Evolutionary conservation across 2,113 vertebrate genomes (phyloP).

Genomic region (Hyaena hyaena): DNA sequence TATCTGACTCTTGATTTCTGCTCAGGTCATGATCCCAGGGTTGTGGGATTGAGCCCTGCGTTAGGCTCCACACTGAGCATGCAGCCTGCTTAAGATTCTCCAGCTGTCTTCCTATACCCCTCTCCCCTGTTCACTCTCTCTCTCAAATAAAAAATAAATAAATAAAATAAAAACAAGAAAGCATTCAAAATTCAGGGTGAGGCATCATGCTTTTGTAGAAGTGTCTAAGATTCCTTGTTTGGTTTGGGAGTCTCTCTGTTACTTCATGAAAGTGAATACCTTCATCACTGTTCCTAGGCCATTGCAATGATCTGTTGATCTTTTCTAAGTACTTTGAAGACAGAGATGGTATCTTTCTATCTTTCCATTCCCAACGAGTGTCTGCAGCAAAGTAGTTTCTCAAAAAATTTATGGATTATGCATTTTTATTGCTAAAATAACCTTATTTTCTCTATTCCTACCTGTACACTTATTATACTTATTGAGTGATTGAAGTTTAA

Average conservation of each 20-base stretch:
- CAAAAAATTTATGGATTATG: background rate
- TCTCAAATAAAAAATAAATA: too few species aligned
- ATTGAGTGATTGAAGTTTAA: background rate
- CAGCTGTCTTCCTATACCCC: too few species aligned
- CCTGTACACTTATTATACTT: background rate
- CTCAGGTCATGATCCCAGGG: too few species aligned
- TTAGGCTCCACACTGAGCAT: too few species aligned
- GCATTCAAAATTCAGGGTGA: background rate
- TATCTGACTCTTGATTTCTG: too few species aligned
- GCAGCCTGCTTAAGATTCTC: too few species aligned
- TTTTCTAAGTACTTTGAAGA: background rate
- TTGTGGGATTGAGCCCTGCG: too few species aligned
- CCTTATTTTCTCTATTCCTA: background rate
- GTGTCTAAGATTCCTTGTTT: background rate
- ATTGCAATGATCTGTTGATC: background rate
- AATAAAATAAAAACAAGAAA: background rate
- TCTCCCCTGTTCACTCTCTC: too few species aligned
- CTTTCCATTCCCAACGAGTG: background rate
- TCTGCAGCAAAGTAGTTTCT: background rate
- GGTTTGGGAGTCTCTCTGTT: background rate
- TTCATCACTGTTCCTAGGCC: background rate
- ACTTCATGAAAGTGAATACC: background rate
- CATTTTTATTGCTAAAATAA: constrained; percentile 45
- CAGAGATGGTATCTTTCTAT: background rate
- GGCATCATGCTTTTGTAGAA: background rate